Conservation (phyloP, 1,140 invertebrate genomes). For the Ceratina calcarata region DNA sequence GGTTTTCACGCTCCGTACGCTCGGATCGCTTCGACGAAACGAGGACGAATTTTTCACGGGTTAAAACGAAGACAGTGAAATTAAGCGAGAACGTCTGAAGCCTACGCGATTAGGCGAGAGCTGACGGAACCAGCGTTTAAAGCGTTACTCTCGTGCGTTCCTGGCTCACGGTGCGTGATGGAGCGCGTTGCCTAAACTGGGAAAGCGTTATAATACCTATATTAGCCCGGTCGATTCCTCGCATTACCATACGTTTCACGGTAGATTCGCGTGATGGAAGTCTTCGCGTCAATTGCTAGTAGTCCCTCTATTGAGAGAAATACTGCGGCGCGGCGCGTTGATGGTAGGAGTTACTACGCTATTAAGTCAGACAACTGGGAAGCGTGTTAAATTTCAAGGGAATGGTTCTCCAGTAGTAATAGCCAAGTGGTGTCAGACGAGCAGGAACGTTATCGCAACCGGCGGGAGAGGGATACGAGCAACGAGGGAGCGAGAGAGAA, state of each 20-base stretch:
- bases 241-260: conserved; percentile 48
- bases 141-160: no score
- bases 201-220: conserved; percentile 28
- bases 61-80: no score
- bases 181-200: not conserved
- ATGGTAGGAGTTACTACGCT: conserved; percentile 40
- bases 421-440: conserved; percentile 51
- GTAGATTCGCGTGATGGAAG: conserved; percentile 47
- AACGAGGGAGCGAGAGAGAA: not conserved
- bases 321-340: conserved; percentile 38
- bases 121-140: not conserved
- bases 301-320: conserved; percentile 53
- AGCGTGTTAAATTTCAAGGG: conserved; percentile 61
- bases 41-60: not conserved
- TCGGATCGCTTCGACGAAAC: not conserved
- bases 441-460: conserved; percentile 51
- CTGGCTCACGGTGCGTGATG: no score
- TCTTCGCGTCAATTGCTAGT: conserved; percentile 53
- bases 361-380: conserved; percentile 62
- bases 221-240: conserved; percentile 39
- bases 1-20: not conserved
- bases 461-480: conserved; percentile 2
- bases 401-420: conserved; percentile 60
- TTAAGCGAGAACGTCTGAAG: no score
- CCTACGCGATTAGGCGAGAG: no score